Evolutionary conservation across 2,797 vertebrate genomes (phyloP), one percentile per base, ranked within the genome.

Genomic region (Periophthalmus magnuspinnatus): DNA sequence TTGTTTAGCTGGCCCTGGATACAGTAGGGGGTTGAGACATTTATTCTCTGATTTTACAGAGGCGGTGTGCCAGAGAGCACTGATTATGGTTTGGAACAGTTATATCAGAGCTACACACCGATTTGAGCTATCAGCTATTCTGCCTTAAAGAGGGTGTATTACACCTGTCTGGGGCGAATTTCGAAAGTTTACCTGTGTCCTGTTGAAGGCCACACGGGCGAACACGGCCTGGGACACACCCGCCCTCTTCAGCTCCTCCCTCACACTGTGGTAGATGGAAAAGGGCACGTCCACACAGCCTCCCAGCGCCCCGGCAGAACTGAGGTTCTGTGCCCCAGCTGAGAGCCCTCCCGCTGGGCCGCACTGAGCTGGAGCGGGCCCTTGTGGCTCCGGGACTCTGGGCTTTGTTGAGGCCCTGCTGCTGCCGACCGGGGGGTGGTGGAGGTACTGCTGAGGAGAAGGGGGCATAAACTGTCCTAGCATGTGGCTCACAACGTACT

Each of bases 161-260:
- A 28, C 28, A 28, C 28, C 28, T 28, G 1, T 28, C 1, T 28
- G 3, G 28, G 28, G 28, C 28, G 28, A 28, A 28, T 28, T 28
- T 28, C 28, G 28, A 28, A 28, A 28, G 14, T 19, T 9, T 93
- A 99, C 97, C 97, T 99, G 98, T 87, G 98, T 99, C 93, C 98
- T 94, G 93, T 99, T 99, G 93, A 99, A 99, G 90, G 97, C 98
- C 92, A 99, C 98, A 38, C 98, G 95, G 83, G 98, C 98, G 89
- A 99, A 99, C 88, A 99, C 94, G 80, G 98, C 97, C 91, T 99
- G 98, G 68, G 98, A 99, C 91, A 99, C 98, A 85, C 96, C 97
- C 41, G 98, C 98, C 85, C 98, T 93, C 93, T 99, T 99, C 87
- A 99, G 93, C 88, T 99, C 98, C 50, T 99, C 98, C 41, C 97